Evolutionary conservation across 1,140 invertebrate species (phyloP).

Genomic region (Drosophila arizonae): DNA sequence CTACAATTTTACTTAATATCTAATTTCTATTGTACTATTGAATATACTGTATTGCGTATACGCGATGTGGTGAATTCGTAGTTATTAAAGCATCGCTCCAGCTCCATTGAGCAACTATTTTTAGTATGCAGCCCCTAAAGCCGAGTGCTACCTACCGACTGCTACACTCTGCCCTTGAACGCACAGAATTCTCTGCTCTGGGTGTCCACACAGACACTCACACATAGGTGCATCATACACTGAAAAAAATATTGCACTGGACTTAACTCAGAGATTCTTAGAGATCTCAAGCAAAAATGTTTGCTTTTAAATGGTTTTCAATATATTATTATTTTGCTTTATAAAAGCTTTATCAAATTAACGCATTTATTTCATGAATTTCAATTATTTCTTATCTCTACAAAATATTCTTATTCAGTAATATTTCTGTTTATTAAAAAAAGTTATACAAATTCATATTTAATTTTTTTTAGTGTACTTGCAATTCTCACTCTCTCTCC

Average conservation of each 20-base stretch:
- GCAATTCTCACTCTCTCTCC: background rate
- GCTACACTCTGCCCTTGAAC: slow-evolving; percentile 65
- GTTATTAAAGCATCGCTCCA: slow-evolving; percentile 15
- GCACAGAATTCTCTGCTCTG: slow-evolving; percentile 31
- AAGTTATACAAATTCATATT: no score
- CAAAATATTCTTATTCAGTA: no score
- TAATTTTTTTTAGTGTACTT: no score
- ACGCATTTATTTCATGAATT: no score
- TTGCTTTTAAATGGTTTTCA: background rate
- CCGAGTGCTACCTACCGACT: slow-evolving; percentile 45
- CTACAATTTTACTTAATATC: no score
- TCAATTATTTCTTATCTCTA: no score
- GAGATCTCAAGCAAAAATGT: background rate
- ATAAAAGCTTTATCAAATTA: no score
- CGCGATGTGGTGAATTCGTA: slow-evolving; percentile 52
- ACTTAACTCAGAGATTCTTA: background rate
- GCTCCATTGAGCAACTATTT: slow-evolving; percentile 45
- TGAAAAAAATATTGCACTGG: background rate
- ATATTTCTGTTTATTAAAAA: no score
- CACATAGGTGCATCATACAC: background rate
- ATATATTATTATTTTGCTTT: no score
- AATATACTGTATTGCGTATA: slow-evolving; percentile 68
- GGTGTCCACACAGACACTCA: slow-evolving; percentile 15
- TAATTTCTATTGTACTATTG: no score
- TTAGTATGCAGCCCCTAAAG: slow-evolving; percentile 45